Conservation (phyloP, 1,140 invertebrate genomes). For the Drosophila guanche region DNA sequence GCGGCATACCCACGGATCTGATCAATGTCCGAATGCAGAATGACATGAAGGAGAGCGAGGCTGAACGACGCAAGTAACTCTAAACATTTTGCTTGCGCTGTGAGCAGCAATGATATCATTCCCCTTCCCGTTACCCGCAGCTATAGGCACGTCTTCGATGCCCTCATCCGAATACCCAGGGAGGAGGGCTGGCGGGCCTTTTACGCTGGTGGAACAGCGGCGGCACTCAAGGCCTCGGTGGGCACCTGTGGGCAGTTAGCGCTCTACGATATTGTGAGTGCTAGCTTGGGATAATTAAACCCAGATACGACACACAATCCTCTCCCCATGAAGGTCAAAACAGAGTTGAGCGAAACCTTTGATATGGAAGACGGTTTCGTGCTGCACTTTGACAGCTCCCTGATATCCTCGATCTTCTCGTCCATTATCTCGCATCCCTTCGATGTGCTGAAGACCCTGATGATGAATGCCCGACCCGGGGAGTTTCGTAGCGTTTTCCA, state of each 20-base stretch:
- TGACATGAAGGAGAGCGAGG: constrained; percentile 94
- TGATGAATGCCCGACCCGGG: constrained; percentile 44
- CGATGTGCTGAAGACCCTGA: constrained; percentile 50
- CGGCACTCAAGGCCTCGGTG: constrained; percentile 93
- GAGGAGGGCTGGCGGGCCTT: constrained; percentile 92
- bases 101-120: background rate
- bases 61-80: constrained; percentile 24
- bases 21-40: constrained; percentile 99
- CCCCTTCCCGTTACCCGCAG: constrained; percentile 84
- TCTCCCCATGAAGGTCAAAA: constrained; percentile 14
- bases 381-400: constrained; percentile 39
- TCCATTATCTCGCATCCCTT: constrained; percentile 43
- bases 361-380: constrained; percentile 15
- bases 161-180: constrained; percentile 90
- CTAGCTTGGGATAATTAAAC: no score
- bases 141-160: constrained; percentile 98
- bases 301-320: no score
- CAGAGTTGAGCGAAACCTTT: constrained; percentile 4
- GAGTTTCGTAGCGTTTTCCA: constrained; percentile 12
- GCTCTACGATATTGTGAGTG: constrained; percentile 93
- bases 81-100: background rate
- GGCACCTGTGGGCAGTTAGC: constrained; percentile 98
- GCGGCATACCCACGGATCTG: constrained; percentile 95
- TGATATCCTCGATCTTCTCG: constrained; percentile 34
- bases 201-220: constrained; percentile 95